Base-by-base conservation (phyloP, 1,140 invertebrate species). In the Dufourea novaeangliae region DNA sequence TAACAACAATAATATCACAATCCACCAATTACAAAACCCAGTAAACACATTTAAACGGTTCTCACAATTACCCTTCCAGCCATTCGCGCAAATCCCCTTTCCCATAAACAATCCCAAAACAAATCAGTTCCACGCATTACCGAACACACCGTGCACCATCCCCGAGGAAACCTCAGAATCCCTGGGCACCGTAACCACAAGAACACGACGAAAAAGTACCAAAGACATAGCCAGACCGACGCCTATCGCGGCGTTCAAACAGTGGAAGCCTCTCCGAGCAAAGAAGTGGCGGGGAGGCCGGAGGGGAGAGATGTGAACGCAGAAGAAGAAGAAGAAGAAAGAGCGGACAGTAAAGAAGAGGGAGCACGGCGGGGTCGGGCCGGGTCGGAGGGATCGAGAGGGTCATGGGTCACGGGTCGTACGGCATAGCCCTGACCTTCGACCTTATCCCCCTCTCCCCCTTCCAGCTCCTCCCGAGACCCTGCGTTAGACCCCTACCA, bases 391-490 rank as follows among this genome's bases (percentile, higher is more conserved):
- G 86, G 88, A 85, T 91, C 88, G 82, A 78, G 85, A 86, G 86
- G 87, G 88, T 91, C 91, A 85, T 61, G 88, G 90, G 90, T 91
- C 90, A 86, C 84, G 87, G 90, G 90, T 91, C 90, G 86, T 90
- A 88, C 86, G 84, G 86, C 88, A 87, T 91, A 91, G 88, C 91
- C 91, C 89, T 92, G 91, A 92, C 90, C 90, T 89, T 88, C 86
- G 91, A 91, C 91, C 89, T 90, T 85, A 83, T 85, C 69, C 78
- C 83, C 84, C 78, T 64, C 80, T 77, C 83, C 69, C 78, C 83
- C 84, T 80, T 64, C 80, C 80, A 79, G 76, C 50, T 79, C 70
- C 56, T 71, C 80, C 57, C 82, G 69, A 85, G 75, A 86, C 79
- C 73, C 76, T 75, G 69, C 72, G 52, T 67, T n/a, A 75, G 74